Evolutionary conservation across 2,797 vertebrate species (phyloP), one percentile per base, ranked within the genome.

Genomic region (Mus minutoides): DNA sequence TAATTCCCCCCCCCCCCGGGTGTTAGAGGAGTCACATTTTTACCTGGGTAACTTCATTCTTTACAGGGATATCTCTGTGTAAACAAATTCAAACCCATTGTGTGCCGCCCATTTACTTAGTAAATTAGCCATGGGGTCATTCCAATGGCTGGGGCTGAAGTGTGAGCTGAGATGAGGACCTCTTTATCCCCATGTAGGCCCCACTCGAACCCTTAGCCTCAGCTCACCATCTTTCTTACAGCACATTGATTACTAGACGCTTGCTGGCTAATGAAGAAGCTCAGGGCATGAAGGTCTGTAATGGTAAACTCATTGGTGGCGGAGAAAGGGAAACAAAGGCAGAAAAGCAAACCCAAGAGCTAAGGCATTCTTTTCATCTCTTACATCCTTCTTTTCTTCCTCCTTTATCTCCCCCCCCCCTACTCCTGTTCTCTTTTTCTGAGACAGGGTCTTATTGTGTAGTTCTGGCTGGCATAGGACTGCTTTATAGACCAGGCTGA

Each of bases 61-160:
- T 73, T 56, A 67, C 3, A 19, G 12, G 11, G 67, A 11, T 62
- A 21, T 31, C 13, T 60, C 71, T 85, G 29, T 67, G 40, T 93
- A 88, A 88, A 87, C 82, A 94, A 79, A 69, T 79, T 71, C n/a
- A 87, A 73, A 79, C 52, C 69, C 29, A 12, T 37, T 77, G 77
- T 11, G 31, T 22, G 34, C 78, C 11, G 75, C 92, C 77, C 29
- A 19, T 62, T 34, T 49, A n/a, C 46, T 86, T 78, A 87, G 67
- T 84, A 73, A 75, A 52, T 67, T 46, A 90, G 46, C 31, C 22
- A 12, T 87, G 71, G 56, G 77, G 73, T 37, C 85, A 56, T 60
- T 77, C 69, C 64, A 90, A 67, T 64, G 78, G 64, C 0, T 79
- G 62, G 85, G 58, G 6, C 37, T 84, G 21, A 80, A 14, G 17